Evolutionary conservation across 1,140 invertebrate species (phyloP).

Genomic region (Lethrus apterus): DNA sequence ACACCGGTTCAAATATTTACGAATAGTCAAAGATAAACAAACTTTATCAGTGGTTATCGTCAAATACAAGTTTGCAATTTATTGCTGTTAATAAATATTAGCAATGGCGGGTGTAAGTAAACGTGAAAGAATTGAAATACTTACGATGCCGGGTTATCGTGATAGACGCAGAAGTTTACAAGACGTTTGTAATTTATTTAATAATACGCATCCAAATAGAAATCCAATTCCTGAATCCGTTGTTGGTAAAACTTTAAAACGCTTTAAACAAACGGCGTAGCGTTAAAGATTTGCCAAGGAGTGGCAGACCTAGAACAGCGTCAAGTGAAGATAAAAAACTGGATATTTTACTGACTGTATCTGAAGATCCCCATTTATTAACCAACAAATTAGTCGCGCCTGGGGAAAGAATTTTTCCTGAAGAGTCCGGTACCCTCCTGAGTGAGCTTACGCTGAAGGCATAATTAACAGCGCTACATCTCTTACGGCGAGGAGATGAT

Average conservation of each 20-base stretch:
- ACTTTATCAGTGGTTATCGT: too few species aligned
- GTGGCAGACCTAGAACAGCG: slow-evolving; percentile 7
- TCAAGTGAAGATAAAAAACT: background rate
- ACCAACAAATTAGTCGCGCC: background rate
- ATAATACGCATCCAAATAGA: slow-evolving; percentile 9
- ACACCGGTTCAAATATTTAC: too few species aligned
- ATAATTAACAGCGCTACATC: background rate
- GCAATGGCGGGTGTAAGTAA: slow-evolving; percentile 9
- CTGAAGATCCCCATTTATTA: background rate
- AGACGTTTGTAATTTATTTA: slow-evolving; percentile 12
- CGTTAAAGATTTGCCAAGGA: slow-evolving; percentile 2
- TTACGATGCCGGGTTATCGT: slow-evolving; percentile 5
- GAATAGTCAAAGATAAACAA: too few species aligned
- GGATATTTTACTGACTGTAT: too few species aligned
- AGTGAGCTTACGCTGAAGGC: background rate
- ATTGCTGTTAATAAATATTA: too few species aligned
- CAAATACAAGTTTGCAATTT: too few species aligned
- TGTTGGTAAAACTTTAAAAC: slow-evolving; percentile 8
- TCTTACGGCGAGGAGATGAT: background rate
- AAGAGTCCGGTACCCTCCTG: background rate
- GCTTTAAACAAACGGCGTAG: slow-evolving; percentile 10
- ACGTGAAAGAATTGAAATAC: slow-evolving; percentile 12
- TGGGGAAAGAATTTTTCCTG: background rate
- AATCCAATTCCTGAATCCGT: slow-evolving; percentile 8
- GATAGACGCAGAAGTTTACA: slow-evolving; percentile 11